Evolutionary conservation across 2,113 vertebrate species (phyloP).

Genomic region (Tychaedon coryphoeus): DNA sequence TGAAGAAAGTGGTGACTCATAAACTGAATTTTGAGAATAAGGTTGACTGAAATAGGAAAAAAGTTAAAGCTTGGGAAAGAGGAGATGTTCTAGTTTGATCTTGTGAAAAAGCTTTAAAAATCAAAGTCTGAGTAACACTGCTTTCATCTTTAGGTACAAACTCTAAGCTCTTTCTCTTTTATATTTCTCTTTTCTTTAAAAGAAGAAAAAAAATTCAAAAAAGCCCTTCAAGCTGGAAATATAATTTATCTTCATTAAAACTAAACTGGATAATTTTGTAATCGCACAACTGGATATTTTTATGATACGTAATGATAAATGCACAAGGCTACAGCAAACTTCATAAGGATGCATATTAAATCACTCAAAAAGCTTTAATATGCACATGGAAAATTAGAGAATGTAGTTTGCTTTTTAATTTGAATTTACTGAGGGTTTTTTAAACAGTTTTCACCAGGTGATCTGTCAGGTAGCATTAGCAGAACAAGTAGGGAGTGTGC

Average conservation of each 20-base stretch:
- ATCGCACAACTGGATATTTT: neutral
- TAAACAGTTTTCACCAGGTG: neutral
- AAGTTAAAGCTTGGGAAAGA: neutral
- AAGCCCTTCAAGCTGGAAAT: neutral
- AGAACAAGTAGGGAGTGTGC: neutral
- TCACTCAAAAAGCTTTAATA: neutral
- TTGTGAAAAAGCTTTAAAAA: conserved; percentile 8
- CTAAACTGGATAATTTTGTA: neutral
- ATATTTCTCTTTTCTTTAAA: neutral
- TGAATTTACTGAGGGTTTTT: neutral
- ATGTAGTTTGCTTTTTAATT: neutral
- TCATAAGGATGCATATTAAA: neutral
- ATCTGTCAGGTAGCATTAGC: neutral
- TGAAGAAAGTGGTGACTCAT: neutral
- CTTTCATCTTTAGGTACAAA: conserved; percentile 11
- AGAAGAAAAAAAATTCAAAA: neutral
- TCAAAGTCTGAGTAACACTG: neutral
- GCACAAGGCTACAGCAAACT: neutral
- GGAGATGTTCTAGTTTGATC: neutral
- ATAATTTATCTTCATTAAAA: neutral
- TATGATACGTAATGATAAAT: neutral
- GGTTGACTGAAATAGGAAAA: neutral
- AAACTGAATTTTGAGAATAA: conserved; percentile 7
- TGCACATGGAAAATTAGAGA: neutral
- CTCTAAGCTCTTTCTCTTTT: neutral